A percentile compares a stretch with the other conserved stretches of the same genome.
Evolutionary conservation across 2,797 vertebrate species (phyloP).

Genomic region (Potorous gilbertii): DNA sequence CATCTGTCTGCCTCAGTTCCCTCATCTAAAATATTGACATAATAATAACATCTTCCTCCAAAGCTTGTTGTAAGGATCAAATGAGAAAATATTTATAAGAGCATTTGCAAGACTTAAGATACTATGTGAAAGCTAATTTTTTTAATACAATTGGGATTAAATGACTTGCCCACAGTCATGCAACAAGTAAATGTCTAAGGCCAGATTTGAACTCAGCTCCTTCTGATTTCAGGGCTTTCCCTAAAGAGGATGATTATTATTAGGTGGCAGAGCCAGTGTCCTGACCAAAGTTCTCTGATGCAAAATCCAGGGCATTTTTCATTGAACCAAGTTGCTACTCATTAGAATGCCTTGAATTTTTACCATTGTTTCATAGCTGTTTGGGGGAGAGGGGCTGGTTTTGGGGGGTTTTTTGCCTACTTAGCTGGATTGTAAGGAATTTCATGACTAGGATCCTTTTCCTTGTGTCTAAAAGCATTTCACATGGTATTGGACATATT

Average conservation of each 20-base stretch:
- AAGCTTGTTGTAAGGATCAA: neutral
- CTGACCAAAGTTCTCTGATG: neutral
- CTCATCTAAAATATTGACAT: too few species aligned
- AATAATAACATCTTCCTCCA: neutral
- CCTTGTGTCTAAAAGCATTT: neutral
- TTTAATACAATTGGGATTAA: neutral
- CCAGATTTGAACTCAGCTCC: neutral
- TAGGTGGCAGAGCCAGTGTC: neutral
- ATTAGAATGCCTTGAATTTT: neutral
- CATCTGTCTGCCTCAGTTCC: neutral
- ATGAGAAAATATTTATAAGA: neutral
- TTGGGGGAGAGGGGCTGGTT: too few species aligned
- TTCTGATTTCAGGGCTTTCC: neutral
- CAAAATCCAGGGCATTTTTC: neutral
- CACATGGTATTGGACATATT: neutral
- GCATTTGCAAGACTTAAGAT: neutral
- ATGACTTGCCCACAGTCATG: neutral
- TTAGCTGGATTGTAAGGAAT: neutral
- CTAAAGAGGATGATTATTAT: neutral
- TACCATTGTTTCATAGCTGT: neutral
- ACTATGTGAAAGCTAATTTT: neutral
- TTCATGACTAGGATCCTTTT: neutral
- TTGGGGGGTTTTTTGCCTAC: neutral
- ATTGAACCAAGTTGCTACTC: neutral
- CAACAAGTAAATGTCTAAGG: neutral